Conservation (phyloP, 2,888 invertebrate species). For the Corythucha ciliata region DNA sequence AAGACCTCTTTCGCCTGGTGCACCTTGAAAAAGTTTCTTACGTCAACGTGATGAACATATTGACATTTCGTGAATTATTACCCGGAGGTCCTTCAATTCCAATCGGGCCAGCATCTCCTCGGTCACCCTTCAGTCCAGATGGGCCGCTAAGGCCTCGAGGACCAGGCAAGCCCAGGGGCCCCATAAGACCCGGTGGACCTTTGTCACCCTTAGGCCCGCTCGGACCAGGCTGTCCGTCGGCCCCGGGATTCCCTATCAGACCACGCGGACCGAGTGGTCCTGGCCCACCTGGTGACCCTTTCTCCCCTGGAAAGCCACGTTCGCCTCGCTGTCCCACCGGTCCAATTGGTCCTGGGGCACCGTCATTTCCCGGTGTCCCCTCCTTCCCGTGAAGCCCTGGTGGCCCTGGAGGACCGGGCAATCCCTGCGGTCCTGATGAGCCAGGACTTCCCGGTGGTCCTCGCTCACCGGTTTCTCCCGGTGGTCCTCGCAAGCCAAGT, state of each 20-base stretch:
- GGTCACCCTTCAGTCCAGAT: conserved; percentile 61
- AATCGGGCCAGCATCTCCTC: conserved; percentile 62
- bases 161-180: conserved; percentile 55
- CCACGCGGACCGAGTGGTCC: conserved; percentile 45
- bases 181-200: conserved; percentile 47
- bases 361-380: conserved; percentile 71
- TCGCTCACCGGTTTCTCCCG: conserved; percentile 65
- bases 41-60: too few relatives aligned
- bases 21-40: too few relatives aligned
- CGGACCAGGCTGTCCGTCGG: conserved; percentile 42
- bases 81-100: too few relatives aligned
- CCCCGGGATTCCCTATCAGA: conserved; percentile 41
- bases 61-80: too few relatives aligned
- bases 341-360: conserved; percentile 62
- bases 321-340: conserved; percentile 52
- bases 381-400: conserved; percentile 67
- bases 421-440: conserved; percentile 59
- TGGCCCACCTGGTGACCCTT: conserved; percentile 66
- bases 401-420: conserved; percentile 65
- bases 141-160: conserved; percentile 59
- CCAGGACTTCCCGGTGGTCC: conserved; percentile 68
- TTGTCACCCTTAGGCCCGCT: conserved; percentile 41
- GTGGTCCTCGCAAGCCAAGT: conserved; percentile 67
- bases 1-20: too few relatives aligned
- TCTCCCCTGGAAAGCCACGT: conserved; percentile 50